Conservation (phyloP, 1,140 invertebrate species). For the Listronotus oregonensis region DNA sequence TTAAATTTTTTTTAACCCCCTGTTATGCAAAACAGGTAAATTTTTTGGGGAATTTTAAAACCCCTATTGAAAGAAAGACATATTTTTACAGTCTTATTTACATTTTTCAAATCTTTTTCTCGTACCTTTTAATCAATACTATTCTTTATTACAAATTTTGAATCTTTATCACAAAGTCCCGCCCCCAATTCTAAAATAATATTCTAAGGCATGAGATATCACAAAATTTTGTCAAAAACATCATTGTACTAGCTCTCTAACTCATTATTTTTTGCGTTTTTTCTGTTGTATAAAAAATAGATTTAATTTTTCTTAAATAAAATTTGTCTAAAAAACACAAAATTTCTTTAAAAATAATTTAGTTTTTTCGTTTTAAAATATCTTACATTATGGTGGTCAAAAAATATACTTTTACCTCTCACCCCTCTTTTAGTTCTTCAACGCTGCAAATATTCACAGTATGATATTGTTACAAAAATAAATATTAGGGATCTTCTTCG, state of each 20-base stretch:
- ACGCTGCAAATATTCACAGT: constrained; percentile 8
- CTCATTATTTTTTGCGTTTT: constrained; percentile 12
- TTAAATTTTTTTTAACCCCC: too few species aligned
- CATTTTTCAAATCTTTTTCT: constrained; percentile 16
- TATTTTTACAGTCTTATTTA: constrained; percentile 30
- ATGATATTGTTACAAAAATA: constrained; percentile 23
- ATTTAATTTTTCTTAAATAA: constrained; percentile 6
- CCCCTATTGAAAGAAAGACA: too few species aligned
- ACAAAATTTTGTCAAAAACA: constrained; percentile 28
- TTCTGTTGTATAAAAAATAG: background rate
- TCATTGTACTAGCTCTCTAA: background rate
- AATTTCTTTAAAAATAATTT: constrained; percentile 2
- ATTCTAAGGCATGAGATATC: constrained; percentile 36
- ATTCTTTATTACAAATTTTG: constrained; percentile 34
- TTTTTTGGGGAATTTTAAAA: too few species aligned
- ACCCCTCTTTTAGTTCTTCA: background rate
- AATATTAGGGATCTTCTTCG: constrained; percentile 8
- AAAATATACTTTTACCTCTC: constrained; percentile 16
- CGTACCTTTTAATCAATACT: constrained; percentile 19
- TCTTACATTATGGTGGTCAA: constrained; percentile 12
- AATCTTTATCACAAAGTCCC: constrained; percentile 36
- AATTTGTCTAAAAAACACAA: background rate
- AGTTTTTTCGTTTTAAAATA: background rate
- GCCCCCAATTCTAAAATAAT: constrained; percentile 26
- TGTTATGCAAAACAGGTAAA: too few species aligned